Percentiles rank a stretch among this genome's conserved stretches.
These are phyloP conservation scores for Troides oblongomaculatus DNA, from an alignment of 2,888 invertebrate genomes.

Conservation along the genomic window DNA sequence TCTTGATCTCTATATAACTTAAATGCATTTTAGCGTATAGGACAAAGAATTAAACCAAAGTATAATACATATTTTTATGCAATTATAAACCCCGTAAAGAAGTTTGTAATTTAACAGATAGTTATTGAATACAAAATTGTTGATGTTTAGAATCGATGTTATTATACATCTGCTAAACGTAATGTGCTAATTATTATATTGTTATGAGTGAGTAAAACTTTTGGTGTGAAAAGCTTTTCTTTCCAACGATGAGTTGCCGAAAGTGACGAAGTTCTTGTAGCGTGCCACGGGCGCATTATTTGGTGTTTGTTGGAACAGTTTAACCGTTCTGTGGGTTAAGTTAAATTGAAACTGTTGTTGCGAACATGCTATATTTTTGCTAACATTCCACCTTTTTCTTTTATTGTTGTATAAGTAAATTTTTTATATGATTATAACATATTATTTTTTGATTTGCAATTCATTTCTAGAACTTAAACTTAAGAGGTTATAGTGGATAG, in stretches of 20 bases:
- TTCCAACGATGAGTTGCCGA: constrained; percentile 43
- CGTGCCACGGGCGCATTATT: constrained; percentile 59
- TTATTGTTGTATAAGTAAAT: background rate
- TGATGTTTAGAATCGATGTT: background rate
- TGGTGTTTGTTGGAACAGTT: constrained; percentile 58
- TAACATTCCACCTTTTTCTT: constrained; percentile 7
- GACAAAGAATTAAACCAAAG: background rate
- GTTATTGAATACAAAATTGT: background rate
- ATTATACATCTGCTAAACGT: background rate
- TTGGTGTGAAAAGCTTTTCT: constrained; percentile 28
- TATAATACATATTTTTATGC: no score
- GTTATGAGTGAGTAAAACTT: constrained; percentile 3
- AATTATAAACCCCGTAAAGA: no score
- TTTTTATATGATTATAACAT: no score
- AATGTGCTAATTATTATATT: background rate
- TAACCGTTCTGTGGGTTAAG: constrained; percentile 53
- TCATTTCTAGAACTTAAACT: no score
- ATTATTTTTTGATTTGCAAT: no score
- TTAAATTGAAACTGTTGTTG: constrained; percentile 61
- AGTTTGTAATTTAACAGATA: no score
- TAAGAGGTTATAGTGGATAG: no score
- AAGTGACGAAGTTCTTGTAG: constrained; percentile 49
- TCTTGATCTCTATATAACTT: background rate
- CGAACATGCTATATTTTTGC: constrained; percentile 34
- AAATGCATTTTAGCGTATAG: background rate